These are phyloP conservation scores for Octonoba sinensis DNA, from an alignment of 2,888 invertebrate species.

Conservation along the genomic window DNA sequence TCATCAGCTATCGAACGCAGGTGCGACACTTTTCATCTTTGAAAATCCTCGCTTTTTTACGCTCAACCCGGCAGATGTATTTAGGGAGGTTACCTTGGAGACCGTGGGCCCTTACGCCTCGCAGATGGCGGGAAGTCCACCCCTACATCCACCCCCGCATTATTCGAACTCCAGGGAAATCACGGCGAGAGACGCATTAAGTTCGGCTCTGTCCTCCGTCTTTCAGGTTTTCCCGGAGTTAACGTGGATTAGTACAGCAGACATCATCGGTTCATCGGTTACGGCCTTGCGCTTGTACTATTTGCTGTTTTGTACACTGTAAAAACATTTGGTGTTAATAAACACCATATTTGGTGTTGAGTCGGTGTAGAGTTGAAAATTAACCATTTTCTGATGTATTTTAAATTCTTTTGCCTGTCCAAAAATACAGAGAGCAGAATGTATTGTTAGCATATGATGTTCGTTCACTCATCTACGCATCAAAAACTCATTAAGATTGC, in stretches of 20 bases:
- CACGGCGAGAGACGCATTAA: conserved; percentile 28
- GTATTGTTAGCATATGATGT: too few species aligned
- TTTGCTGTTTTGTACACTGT: too few species aligned
- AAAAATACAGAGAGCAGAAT: too few species aligned
- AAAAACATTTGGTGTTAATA: too few species aligned
- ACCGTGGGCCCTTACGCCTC: conserved; percentile 22
- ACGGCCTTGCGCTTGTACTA: too few species aligned
- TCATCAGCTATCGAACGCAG: conserved; percentile 46
- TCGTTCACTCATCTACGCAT: too few species aligned
- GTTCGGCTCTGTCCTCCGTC: conserved; percentile 27
- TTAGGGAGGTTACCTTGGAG: conserved; percentile 33
- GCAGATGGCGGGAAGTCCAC: conserved; percentile 31
- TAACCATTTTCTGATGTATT: too few species aligned
- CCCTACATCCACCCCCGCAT: conserved; percentile 9
- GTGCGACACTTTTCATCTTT: conserved; percentile 57
- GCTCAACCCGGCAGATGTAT: conserved; percentile 20
- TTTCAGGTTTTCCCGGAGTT: conserved; percentile 15
- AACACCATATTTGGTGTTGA: too few species aligned
- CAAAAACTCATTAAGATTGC: too few species aligned
- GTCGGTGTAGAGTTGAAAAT: too few species aligned
- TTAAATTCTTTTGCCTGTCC: too few species aligned
- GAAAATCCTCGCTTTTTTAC: conserved; percentile 31
- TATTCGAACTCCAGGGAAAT: conserved; percentile 42
- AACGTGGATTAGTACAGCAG: conserved; percentile 5
- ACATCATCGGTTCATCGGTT: too few species aligned